Percentiles rank a stretch among this genome's conserved stretches.
These are phyloP conservation scores for Actenoides lindsayi DNA, from an alignment of 2,113 vertebrate species.

Conservation along the genomic window DNA sequence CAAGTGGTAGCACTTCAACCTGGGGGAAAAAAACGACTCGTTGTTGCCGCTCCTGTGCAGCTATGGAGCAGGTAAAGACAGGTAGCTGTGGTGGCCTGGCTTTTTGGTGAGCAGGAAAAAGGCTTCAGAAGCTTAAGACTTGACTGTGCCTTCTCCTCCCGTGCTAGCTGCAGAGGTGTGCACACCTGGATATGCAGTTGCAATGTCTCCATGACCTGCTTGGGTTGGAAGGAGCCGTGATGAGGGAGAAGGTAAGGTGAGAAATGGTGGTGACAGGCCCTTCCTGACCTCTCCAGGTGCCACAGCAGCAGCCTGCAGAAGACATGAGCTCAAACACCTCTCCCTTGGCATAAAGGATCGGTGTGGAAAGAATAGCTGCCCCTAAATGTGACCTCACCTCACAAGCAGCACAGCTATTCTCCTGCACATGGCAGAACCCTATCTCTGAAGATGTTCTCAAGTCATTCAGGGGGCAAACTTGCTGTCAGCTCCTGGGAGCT, in stretches of 20 bases:
- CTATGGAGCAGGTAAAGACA: fast-evolving
- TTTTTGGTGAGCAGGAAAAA: neutral
- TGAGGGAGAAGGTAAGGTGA: neutral
- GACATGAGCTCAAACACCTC: neutral
- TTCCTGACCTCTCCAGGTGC: neutral
- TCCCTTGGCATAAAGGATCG: neutral
- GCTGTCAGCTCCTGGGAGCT: neutral
- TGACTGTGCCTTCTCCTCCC: neutral
- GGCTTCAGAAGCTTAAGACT: neutral
- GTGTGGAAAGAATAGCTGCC: neutral
- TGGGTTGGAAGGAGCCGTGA: neutral
- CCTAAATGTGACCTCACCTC: neutral
- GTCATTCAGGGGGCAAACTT: neutral
- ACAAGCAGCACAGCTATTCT: neutral
- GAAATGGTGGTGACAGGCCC: neutral
- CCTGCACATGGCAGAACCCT: fast-evolving
- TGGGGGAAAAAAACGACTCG: neutral
- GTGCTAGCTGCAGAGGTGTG: neutral
- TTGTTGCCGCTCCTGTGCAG: neutral
- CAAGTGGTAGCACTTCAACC: neutral
- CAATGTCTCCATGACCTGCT: neutral
- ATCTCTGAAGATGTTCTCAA: neutral
- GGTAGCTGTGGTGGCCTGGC: neutral
- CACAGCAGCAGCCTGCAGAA: neutral
- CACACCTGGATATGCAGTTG: fast-evolving